A percentile compares a stretch with the other conserved stretches of the same genome.
Conservation (phyloP, 2,797 vertebrate genomes). For the Cossypha caffra region DNA sequence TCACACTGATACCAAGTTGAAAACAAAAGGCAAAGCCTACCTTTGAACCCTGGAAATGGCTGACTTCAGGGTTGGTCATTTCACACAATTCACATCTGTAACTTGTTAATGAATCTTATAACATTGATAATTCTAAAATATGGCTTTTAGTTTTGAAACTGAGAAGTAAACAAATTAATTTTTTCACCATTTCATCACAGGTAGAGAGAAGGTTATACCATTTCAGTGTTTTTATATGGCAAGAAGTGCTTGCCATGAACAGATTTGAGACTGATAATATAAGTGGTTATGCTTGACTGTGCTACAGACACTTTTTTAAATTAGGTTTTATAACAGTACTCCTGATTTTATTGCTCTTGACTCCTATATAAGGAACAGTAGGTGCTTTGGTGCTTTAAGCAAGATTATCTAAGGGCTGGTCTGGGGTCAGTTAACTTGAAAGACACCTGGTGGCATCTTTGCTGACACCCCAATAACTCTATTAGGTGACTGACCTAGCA, state of each 20-base stretch:
- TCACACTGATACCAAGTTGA: neutral
- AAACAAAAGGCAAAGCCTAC: neutral
- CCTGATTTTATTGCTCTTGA: neutral
- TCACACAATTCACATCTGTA: neutral
- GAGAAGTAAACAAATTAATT: neutral
- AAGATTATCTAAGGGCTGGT: neutral
- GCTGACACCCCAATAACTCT: neutral
- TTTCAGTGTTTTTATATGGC: neutral
- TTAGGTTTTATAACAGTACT: neutral
- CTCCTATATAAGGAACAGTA: neutral
- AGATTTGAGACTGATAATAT: neutral
- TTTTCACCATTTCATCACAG: neutral
- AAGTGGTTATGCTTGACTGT: neutral
- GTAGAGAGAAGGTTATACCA: neutral
- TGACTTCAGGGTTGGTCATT: neutral
- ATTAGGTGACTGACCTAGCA: neutral
- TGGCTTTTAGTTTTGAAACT: neutral
- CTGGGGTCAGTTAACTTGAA: neutral
- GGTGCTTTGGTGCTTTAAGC: neutral
- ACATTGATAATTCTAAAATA: neutral
- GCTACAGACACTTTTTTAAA: neutral
- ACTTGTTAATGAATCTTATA: neutral
- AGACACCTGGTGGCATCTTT: neutral
- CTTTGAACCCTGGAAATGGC: neutral
- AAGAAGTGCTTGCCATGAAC: neutral